Evolutionary conservation across 2,888 invertebrate species (phyloP).

Genomic region (Tortricodes alternella): DNA sequence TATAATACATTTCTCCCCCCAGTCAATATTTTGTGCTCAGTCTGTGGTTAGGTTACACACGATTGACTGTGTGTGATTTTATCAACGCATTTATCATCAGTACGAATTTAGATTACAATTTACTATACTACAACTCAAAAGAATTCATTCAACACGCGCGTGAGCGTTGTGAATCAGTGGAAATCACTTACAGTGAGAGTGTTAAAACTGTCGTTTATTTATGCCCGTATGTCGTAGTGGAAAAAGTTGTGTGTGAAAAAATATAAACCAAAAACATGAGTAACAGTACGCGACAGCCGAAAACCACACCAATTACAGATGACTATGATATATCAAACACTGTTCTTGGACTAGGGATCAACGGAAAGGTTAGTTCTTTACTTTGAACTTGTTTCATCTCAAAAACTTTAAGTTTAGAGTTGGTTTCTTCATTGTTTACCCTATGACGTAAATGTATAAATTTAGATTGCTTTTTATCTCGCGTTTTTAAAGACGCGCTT

Average conservation of each 20-base stretch:
- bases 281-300: constrained; percentile 80
- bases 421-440: constrained; percentile 45
- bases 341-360: constrained; percentile 98
- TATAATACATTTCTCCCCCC: not conserved
- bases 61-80: constrained; percentile 8
- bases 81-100: constrained; percentile 45
- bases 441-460: constrained; percentile 45
- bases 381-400: constrained; percentile 2
- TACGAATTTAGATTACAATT: constrained; percentile 45
- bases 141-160: constrained; percentile 30
- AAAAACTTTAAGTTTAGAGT: constrained; percentile 11
- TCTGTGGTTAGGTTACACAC: constrained; percentile 23
- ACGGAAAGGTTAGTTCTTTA: constrained; percentile 88
- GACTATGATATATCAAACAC: constrained; percentile 96
- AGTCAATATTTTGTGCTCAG: not conserved
- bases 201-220: constrained; percentile 37
- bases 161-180: constrained; percentile 30
- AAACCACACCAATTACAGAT: constrained; percentile 91
- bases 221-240: constrained; percentile 40
- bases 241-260: constrained; percentile 40
- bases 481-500: constrained; percentile 27
- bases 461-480: constrained; percentile 36
- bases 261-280: constrained; percentile 55
- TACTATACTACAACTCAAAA: constrained; percentile 18
- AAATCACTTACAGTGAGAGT: constrained; percentile 26